Percentiles rank a stretch among this genome's conserved stretches.
These are phyloP conservation scores for Synanthedon tipuliformis DNA, from an alignment of 2,888 invertebrate genomes.

Conservation along the genomic window DNA sequence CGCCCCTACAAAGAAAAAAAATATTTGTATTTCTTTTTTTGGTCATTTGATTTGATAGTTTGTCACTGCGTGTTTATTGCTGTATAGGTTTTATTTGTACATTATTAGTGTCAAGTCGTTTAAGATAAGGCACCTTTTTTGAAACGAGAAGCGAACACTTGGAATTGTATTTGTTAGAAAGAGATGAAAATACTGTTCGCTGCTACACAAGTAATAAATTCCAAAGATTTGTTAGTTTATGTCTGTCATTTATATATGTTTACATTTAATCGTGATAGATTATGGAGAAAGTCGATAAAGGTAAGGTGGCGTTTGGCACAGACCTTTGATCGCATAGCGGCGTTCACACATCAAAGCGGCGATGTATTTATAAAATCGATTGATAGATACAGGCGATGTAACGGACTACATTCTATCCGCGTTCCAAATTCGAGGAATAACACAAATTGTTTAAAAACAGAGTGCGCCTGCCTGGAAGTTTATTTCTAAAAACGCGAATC, in stretches of 20 bases:
- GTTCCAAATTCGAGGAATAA: background rate
- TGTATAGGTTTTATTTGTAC: conserved; percentile 1
- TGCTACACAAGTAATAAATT: background rate
- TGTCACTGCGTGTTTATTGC: background rate
- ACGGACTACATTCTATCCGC: background rate
- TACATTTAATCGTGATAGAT: conserved; percentile 9
- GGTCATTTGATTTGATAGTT: conserved; percentile 5
- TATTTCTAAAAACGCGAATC: no score
- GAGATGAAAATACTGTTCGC: background rate
- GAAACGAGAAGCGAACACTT: background rate
- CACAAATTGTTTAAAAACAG: background rate
- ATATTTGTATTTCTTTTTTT: conserved; percentile 13
- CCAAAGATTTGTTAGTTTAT: background rate
- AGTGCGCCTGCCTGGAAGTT: no score
- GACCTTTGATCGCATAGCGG: conserved; percentile 37
- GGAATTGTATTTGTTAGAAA: background rate
- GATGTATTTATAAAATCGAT: conserved; percentile 28
- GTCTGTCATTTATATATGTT: background rate
- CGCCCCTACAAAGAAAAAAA: conserved; percentile 8
- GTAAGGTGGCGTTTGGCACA: conserved; percentile 13
- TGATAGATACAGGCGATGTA: conserved; percentile 31
- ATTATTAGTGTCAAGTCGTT: background rate
- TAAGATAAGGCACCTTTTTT: background rate
- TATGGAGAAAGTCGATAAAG: conserved; percentile 29
- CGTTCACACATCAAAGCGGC: conserved; percentile 34